Evolutionary conservation across 2,888 invertebrate genomes (phyloP), one percentile per base, ranked within the genome.

Genomic region (Meandrusa payeni): DNA sequence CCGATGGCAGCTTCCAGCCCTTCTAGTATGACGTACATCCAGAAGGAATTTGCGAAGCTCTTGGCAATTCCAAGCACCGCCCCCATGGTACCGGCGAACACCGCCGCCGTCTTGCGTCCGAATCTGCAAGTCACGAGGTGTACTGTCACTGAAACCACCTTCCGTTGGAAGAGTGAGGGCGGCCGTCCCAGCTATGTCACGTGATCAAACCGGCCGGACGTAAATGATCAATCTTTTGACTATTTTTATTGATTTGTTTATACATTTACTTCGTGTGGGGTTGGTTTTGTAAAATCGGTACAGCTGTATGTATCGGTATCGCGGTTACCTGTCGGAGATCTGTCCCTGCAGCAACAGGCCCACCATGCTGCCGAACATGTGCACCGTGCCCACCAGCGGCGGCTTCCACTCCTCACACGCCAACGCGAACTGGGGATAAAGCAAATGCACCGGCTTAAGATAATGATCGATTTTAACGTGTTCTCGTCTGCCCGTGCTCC

Each of bases 341-440:
- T 81, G 86, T 6, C 86, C 86, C 47, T 85, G 86, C 20, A 80
- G 48, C 36, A 86, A 68, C 44, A 82, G 59, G 0, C 86, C 86
- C 34, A 85, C 47, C 82, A 85, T 80, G 53, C 70, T 78, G 0
- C 86, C 86, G 57, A 81, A 75, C 60, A 75, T 70, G 59, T 83
- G 86, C 7, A 69, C 71, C 0, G 85, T 83, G 29, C 86, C 86
- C 47, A 83, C 80, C 50, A 86, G 58, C 2, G 83, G 69, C 39
- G 67, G 75, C 64, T 86, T 86, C 86, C 86, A 86, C 9, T 83
- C 86, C 36, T 83, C 55, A 42, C 86, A 85, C 6, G 79, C 86
- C 54, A 86, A 61, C 0, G 64, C 68, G 49, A 86, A 85, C 86
- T 86, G 63, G 1, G 56, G 61, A 3, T 12, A 28, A 13, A 27